Evolutionary conservation across 2,797 vertebrate genomes (phyloP).

Genomic region (Steatocranus sp.): DNA sequence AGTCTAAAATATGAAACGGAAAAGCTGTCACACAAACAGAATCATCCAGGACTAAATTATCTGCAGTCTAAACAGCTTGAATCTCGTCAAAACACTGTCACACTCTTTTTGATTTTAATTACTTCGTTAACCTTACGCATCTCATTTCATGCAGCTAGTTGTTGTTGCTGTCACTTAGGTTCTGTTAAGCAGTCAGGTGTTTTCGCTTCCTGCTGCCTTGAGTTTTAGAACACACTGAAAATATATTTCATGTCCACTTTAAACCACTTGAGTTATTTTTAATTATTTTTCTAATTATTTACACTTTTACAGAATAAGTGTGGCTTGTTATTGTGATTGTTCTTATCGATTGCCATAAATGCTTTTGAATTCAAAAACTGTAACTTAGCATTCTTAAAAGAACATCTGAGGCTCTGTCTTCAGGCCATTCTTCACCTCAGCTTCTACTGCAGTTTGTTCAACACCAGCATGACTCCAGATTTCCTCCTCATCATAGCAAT

Average conservation of each 20-base stretch:
- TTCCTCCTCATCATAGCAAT: slow-evolving; percentile 19
- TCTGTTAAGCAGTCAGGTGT: neutral
- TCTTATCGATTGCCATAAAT: neutral
- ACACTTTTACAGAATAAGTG: neutral
- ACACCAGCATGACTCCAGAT: slow-evolving; percentile 7
- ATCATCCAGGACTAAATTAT: neutral
- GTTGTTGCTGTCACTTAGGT: neutral
- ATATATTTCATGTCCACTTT: neutral
- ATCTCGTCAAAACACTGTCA: neutral
- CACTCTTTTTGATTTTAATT: slow-evolving; percentile 9
- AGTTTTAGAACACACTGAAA: neutral
- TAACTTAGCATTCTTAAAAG: neutral
- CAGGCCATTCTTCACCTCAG: neutral
- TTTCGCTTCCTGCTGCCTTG: neutral
- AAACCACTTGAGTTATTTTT: neutral
- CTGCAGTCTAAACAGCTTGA: neutral
- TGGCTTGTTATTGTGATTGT: neutral
- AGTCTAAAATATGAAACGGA: neutral
- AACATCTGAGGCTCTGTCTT: neutral
- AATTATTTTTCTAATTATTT: neutral
- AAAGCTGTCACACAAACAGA: neutral
- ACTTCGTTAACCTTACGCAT: slow-evolving; percentile 13
- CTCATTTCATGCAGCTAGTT: neutral
- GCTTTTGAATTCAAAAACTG: neutral
- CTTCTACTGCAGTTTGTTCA: neutral